Evolutionary conservation across 2,888 invertebrate species (phyloP).

Genomic region (Diploptera punctata): DNA sequence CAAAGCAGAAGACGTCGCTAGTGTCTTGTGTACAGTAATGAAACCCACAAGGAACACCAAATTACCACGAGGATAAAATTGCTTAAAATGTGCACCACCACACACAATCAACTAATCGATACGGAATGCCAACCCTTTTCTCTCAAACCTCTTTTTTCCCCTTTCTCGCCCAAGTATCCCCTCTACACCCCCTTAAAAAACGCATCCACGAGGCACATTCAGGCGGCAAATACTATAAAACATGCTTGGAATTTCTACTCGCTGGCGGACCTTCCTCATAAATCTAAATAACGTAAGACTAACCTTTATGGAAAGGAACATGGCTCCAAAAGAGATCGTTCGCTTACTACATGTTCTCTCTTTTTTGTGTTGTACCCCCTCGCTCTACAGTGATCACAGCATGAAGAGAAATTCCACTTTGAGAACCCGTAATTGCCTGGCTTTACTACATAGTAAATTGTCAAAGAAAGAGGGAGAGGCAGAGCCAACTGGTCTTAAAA

Average conservation of each 20-base stretch:
- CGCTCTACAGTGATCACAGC: background rate
- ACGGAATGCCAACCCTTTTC: conserved; percentile 14
- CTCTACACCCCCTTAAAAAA: background rate
- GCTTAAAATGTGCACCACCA: conserved; percentile 1
- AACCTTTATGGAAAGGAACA: background rate
- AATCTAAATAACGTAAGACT: conserved; percentile 15
- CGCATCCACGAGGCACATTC: background rate
- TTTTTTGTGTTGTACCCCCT: no score
- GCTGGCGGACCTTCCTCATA: background rate
- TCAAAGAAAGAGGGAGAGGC: background rate
- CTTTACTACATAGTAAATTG: conserved; percentile 17
- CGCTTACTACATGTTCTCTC: background rate
- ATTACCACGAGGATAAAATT: background rate
- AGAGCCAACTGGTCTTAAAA: background rate
- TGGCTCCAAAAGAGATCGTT: conserved; percentile 1
- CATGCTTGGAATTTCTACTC: conserved; percentile 21
- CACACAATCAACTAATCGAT: conserved; percentile 22
- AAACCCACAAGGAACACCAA: background rate
- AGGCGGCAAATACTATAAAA: conserved; percentile 1
- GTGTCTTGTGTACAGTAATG: background rate
- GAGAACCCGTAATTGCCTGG: background rate
- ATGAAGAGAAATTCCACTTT: conserved; percentile 11
- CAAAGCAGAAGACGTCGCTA: background rate
- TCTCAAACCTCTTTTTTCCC: no score
- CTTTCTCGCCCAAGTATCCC: background rate